Evolutionary conservation across 2,888 invertebrate species (phyloP), one percentile per base, ranked within the genome.

Genomic region (Xylocampa areola): DNA sequence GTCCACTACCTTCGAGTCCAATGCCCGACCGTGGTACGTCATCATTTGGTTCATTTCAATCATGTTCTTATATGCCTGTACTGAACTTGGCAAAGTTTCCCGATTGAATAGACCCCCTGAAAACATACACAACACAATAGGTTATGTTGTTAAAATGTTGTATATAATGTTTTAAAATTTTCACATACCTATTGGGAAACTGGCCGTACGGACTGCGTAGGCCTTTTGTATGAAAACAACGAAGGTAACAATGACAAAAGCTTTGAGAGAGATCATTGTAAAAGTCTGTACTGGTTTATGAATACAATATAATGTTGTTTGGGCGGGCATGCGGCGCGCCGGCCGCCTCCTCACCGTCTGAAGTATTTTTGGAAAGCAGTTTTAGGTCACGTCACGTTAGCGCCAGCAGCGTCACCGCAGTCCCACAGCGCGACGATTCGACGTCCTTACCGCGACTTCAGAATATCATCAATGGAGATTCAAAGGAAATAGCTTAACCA

Each of bases 301-400:
- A 58, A 65, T 58, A 54, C 59, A 72, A 47, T 43, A 63, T 27
- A 59, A 57, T 70, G 69, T 63, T 82, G 67, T 80, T 82, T 75
- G 65, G 72, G 78, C 76, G 76, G 64, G 78, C 82, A 81, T 75
- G 86, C 85, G 85, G 75, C 84, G 76, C 73, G 77, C 72, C 70
- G 71, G 84, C 81, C 84, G 84, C 82, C 73, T 84, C 68, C 80
- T 72, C 81, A 77, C 80, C 84, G 87, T 89, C 88, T 90, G 88
- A 78, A 82, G 83, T 94, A 93, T 93, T 94, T 94, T 92, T 90
- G 91, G 94, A 92, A 88, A 91, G 81, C 85, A 86, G 80, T 93
- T 89, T 92, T 91, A 92, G 94, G 92, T 90, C 93, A 86, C 84
- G 81, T 83, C 80, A 76, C 66, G 76, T 66, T n/a, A n/a, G 74